Evolutionary conservation across 2,113 vertebrate species (phyloP).

Genomic region (Syngnathoides biaculeatus): DNA sequence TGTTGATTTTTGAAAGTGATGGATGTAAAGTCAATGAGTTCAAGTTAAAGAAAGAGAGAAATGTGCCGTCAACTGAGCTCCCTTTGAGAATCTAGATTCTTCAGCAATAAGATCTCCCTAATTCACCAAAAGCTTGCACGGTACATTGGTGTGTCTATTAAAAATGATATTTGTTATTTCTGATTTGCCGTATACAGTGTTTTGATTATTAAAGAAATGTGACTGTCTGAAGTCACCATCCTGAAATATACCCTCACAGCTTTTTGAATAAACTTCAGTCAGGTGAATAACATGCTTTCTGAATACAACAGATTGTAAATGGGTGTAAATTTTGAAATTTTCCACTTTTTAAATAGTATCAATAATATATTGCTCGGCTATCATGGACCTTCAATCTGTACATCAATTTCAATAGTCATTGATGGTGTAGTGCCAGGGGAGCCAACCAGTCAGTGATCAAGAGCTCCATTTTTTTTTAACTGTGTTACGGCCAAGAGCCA

Average conservation of each 20-base stretch:
- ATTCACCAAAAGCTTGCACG: slow-evolving; percentile 21
- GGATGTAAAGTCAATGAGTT: too few relatives aligned
- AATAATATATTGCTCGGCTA: too few relatives aligned
- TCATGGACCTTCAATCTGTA: too few relatives aligned
- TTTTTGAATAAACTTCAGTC: slow-evolving; percentile 52
- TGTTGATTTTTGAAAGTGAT: not conserved
- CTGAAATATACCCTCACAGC: slow-evolving; percentile 20
- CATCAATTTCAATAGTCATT: too few relatives aligned
- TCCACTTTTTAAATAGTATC: too few relatives aligned
- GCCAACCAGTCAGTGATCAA: too few relatives aligned
- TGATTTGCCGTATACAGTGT: not conserved
- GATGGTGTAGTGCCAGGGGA: too few relatives aligned
- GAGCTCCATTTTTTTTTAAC: too few relatives aligned
- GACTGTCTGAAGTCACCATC: not conserved
- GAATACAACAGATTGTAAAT: not conserved
- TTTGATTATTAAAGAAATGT: slow-evolving; percentile 13
- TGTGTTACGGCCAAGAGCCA: too few relatives aligned
- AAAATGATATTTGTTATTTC: slow-evolving; percentile 19
- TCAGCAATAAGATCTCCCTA: not conserved
- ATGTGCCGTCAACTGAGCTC: not conserved
- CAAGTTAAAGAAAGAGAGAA: not conserved
- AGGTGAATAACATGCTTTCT: slow-evolving; percentile 15
- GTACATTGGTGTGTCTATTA: slow-evolving; percentile 13
- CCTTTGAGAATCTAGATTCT: not conserved
- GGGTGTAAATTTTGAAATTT: not conserved